Base-by-base conservation (phyloP, 1,140 invertebrate species). In the Cydia pomonella region DNA sequence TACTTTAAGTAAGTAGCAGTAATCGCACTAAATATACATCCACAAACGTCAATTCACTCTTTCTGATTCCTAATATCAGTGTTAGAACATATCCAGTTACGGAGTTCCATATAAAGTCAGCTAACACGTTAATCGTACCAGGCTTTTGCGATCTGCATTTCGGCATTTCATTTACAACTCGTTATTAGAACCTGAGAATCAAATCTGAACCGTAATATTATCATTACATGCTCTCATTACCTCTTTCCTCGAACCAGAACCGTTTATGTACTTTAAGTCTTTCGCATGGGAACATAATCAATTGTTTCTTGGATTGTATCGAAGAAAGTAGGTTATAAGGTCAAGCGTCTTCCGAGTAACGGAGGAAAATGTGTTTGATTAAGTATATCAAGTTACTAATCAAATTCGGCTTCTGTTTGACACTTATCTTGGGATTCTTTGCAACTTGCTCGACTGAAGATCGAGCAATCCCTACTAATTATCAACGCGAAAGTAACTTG, bases 281-380 rank as follows among this genome's bases (percentile, higher is more conserved):
- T 66, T 66, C 16, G 64, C n/a, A 69, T 38, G 64, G 29, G 64
- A 69, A 69, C 16, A 69, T 29, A 69, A 69, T 69, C 64, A 41
- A 83, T 81, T 84, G 82, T 85, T 79, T 82, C 64, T 82, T 73
- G 82, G 82, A 86, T 84, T 81, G 33, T 69, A 69, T 69, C 75
- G 77, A 81, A 75, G 78, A 86, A 89, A 87, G 82, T 84, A 71
- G 82, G 82, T 64, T 81, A 81, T 79, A 84, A 89, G 83, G 84
- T 81, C 85, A 78, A 63, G 73, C 75, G 80, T 82, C 80, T 76
- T 23, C 64, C 9, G 64, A 38, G 10, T 69, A 69, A 38, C 64
- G 64, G 64, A 66, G 10, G 27, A 69, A 69, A 69, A 69, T 69
- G 64, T 69, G 63, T 64, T 66, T 38, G 29, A 66, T n/a, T 29